A percentile compares a stretch with the other conserved stretches of the same genome.
Conservation (phyloP, 2,888 invertebrate species). For the Caprella mutica region DNA sequence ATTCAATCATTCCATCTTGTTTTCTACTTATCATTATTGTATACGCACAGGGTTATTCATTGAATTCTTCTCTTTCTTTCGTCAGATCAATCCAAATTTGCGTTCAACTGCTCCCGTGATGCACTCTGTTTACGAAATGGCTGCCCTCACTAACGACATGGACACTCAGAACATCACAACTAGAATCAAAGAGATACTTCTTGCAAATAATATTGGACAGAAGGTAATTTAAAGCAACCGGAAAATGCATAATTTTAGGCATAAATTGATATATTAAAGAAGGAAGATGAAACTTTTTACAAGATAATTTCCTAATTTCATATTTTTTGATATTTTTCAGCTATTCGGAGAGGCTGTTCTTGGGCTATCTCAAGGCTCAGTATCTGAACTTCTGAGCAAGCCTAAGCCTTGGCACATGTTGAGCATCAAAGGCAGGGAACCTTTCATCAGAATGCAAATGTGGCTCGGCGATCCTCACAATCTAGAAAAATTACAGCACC, state of each 20-base stretch:
- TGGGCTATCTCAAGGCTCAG: constrained; percentile 90
- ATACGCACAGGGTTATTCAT: not conserved
- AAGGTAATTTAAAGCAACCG: constrained; percentile 50
- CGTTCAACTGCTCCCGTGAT: constrained; percentile 49
- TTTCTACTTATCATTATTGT: not conserved
- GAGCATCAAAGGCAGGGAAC: constrained; percentile 92
- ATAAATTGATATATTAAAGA: too few species aligned
- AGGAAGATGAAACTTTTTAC: too few species aligned
- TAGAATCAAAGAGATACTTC: constrained; percentile 88
- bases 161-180: constrained; percentile 94
- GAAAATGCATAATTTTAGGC: too few species aligned
- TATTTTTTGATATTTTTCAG: constrained; percentile 38
- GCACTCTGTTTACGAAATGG: constrained; percentile 86
- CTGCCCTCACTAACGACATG: constrained; percentile 86
- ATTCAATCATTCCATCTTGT: not conserved
- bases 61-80: not conserved
- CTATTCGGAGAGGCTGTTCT: constrained; percentile 96
- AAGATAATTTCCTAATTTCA: not conserved
- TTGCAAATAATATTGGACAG: constrained; percentile 95
- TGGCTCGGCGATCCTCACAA: constrained; percentile 95
- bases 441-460: constrained; percentile 89
- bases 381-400: constrained; percentile 90
- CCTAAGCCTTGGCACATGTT: constrained; percentile 99
- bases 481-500: constrained; percentile 60
- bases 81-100: constrained; percentile 3